phyloP scores from a whole-genome alignment of 2,797 vertebrate species.

The Spea hammondii region DNA sequence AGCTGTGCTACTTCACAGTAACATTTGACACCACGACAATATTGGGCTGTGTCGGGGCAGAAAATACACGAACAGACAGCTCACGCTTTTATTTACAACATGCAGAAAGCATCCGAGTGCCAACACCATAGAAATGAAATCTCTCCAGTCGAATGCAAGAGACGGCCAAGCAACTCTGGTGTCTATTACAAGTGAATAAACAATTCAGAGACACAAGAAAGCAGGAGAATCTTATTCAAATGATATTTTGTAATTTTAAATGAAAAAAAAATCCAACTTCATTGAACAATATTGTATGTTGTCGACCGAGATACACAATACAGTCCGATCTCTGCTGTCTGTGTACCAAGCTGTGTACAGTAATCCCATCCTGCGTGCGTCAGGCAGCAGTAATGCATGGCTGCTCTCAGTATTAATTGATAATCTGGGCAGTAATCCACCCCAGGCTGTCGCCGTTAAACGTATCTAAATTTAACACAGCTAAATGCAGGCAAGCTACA shows the following conservation, averaged over 20 bases:
- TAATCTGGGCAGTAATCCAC: constrained; percentile 32
- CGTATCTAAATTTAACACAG: constrained; percentile 1
- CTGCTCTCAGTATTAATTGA: constrained; percentile 32
- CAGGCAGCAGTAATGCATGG: constrained; percentile 45
- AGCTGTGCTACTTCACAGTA: not conserved
- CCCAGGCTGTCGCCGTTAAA: not conserved
- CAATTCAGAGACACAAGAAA: not conserved
- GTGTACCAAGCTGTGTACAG: not conserved
- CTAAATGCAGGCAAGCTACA: not conserved
- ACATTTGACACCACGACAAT: not conserved
- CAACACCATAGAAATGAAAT: not conserved
- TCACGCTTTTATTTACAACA: not conserved
- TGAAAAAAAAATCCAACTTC: too few species aligned
- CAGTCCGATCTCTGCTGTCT: not conserved
- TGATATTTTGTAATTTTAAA: too few species aligned
- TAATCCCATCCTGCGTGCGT: constrained; percentile 52
- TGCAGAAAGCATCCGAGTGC: not conserved
- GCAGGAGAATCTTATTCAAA: not conserved
- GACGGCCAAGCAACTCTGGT: not conserved
- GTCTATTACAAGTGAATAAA: not conserved
- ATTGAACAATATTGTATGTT: too few species aligned
- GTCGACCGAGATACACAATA: too few species aligned
- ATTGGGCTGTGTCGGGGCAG: not conserved
- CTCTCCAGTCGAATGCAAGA: not conserved
- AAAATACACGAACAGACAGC: not conserved